A percentile compares a stretch with the other conserved stretches of the same genome.
Conservation (phyloP, 2,888 invertebrate species). For the Xanthorhoe designata region DNA sequence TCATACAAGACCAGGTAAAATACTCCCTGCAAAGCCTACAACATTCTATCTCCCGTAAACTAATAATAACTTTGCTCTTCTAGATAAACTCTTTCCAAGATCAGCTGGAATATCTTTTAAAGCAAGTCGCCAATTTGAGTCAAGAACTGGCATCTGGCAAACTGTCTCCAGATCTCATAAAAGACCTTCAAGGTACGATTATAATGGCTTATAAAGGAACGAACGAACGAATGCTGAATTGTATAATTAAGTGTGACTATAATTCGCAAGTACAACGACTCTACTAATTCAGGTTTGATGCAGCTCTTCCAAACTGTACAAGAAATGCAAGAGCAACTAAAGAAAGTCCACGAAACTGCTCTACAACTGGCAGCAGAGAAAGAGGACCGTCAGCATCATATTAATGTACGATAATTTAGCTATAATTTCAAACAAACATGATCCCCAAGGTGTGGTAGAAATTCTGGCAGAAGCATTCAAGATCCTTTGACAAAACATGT, state of each 20-base stretch:
- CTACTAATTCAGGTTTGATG: slow-evolving; percentile 62
- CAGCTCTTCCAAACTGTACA: slow-evolving; percentile 73
- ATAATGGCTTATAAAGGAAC: no score
- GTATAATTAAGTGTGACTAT: neutral
- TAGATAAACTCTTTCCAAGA: slow-evolving; percentile 79
- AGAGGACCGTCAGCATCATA: slow-evolving; percentile 80
- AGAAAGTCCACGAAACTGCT: slow-evolving; percentile 72
- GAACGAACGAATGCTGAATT: neutral
- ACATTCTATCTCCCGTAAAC: neutral
- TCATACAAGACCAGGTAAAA: slow-evolving; percentile 62
- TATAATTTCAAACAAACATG: neutral
- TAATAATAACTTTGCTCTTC: slow-evolving; percentile 2
- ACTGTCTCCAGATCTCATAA: slow-evolving; percentile 65
- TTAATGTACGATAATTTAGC: slow-evolving; percentile 72
- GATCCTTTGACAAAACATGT: neutral
- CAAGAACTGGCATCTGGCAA: slow-evolving; percentile 51
- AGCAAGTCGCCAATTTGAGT: slow-evolving; percentile 55
- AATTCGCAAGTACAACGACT: slow-evolving; percentile 2
- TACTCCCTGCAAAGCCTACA: neutral
- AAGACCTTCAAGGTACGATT: slow-evolving; percentile 70
- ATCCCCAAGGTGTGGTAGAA: no score
- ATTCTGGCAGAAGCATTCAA: no score
- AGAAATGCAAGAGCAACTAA: slow-evolving; percentile 71
- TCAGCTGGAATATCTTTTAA: slow-evolving; percentile 76
- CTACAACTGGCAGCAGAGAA: slow-evolving; percentile 83